Percentiles rank a stretch among this genome's conserved stretches.
Conservation (phyloP, 2,113 vertebrate genomes). For the Labeo rohita region DNA sequence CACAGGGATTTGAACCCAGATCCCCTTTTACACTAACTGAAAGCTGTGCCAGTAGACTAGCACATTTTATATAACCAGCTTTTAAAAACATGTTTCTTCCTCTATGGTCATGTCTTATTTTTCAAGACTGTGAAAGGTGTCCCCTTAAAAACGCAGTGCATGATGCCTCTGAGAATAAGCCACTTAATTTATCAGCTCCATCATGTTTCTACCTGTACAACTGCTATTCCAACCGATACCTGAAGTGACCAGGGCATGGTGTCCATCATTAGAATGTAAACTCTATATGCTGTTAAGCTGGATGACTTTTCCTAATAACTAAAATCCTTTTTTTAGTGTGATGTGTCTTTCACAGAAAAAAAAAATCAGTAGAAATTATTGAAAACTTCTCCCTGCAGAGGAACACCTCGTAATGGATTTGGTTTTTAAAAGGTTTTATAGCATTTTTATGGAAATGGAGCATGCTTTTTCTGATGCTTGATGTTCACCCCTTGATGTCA, state of each 20-base stretch:
- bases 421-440: slow-evolving; percentile 9
- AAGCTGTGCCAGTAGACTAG: not conserved
- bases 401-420: slow-evolving; percentile 1
- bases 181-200: not conserved
- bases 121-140: not conserved
- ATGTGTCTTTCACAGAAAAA: not conserved
- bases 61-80: not conserved
- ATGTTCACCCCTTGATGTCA: not conserved
- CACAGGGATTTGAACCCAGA: not conserved
- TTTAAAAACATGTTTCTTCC: not conserved
- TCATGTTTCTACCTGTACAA: not conserved
- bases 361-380: not conserved
- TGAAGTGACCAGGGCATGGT: not conserved
- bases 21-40: not conserved
- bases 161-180: not conserved
- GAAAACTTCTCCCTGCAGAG: not conserved
- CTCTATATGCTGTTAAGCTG: not conserved
- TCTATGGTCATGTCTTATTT: not conserved
- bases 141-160: not conserved
- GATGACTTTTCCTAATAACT: not conserved
- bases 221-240: not conserved
- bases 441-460: slow-evolving; percentile 8
- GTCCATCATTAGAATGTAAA: not conserved
- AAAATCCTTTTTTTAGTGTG: not conserved
- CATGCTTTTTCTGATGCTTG: not conserved